Conservation (phyloP, 2,888 invertebrate genomes). For the Watsonalla cultraria region DNA sequence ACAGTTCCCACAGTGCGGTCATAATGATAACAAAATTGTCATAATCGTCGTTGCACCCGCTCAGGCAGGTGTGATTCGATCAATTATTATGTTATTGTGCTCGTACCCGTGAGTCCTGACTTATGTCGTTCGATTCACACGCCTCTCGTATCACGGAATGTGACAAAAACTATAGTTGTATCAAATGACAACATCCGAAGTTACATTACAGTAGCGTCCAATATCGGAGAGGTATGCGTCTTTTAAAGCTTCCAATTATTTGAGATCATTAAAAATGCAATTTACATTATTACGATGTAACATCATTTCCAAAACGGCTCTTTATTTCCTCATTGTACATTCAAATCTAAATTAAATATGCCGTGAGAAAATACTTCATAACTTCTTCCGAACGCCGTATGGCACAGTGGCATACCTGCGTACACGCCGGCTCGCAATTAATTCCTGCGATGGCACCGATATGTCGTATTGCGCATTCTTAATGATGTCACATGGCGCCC, state of each 20-base stretch:
- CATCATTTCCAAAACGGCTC: too few relatives aligned
- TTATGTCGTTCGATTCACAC: constrained; percentile 33
- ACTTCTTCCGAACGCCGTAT: constrained; percentile 56
- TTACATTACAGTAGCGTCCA: too few relatives aligned
- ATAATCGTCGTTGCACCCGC: constrained; percentile 49
- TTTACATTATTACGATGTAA: too few relatives aligned
- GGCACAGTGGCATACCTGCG: constrained; percentile 34
- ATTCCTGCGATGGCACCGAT: constrained; percentile 69
- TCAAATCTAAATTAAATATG: constrained; percentile 6
- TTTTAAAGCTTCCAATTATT: too few relatives aligned
- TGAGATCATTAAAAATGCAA: too few relatives aligned
- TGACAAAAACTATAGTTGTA: neutral
- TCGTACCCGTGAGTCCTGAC: constrained; percentile 50
- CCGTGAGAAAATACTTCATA: constrained; percentile 58
- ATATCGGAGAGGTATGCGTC: too few relatives aligned
- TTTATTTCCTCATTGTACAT: neutral
- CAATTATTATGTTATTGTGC: constrained; percentile 44
- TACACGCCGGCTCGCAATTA: constrained; percentile 67
- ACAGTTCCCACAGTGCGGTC: constrained; percentile 46
- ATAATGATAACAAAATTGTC: constrained; percentile 48
- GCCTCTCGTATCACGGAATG: constrained; percentile 12
- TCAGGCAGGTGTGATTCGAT: constrained; percentile 65
- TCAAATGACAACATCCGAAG: neutral
- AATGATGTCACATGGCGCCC: constrained; percentile 62
- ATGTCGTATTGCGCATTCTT: constrained; percentile 57